Base-by-base conservation (phyloP, 2,888 invertebrate species). In the Cephus rjabovi region DNA sequence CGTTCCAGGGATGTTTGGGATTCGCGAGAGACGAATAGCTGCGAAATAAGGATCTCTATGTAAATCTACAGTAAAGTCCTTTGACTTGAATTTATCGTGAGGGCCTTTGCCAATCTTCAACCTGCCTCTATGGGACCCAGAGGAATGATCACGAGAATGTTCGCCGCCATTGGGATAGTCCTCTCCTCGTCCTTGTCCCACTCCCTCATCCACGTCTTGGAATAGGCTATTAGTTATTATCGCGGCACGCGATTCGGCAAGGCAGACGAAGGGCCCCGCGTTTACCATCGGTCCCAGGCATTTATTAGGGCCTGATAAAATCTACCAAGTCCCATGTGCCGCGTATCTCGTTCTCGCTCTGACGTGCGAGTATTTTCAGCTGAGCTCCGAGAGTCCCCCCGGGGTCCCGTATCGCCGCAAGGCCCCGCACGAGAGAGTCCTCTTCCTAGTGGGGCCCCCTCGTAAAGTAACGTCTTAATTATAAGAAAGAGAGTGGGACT, bases 391-490 rank as follows among this genome's bases (percentile, higher is more conserved):
- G 56, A 56, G 23, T 56, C 56, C 56, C 23, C 56, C 56, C 23
- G 56, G 56, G 56, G 15, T 9, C 56, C 23, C 56, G 23, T 56
- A 56, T 56, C 6, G 23, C 23, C 56, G 56, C 2, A 56, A 56
- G 56, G 23, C 23, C 56, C 23, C 56, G 56, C 23, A 23, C 56
- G 56, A 23, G 40, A 40, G 35, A 35, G 56, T 56, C 23, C 56
- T 56, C 56, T 56, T 56, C 56, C 56, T 56, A 56, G 56, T 23
- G 56, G 23, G 56, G 56, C 56, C 56, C 56, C 56, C 56, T 85
- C 87, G 84, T 88, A 88, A 89, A 89, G 86, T 87, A 87, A 89
- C 87, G 87, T 89, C 89, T 89, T 89, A 89, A 90, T 90, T 90
- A 90, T 87, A 86, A 74, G 74, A 87, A 87, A 86, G 87, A 83